Conservation (phyloP, 2,113 vertebrate genomes). For the Ellobius talpinus region DNA sequence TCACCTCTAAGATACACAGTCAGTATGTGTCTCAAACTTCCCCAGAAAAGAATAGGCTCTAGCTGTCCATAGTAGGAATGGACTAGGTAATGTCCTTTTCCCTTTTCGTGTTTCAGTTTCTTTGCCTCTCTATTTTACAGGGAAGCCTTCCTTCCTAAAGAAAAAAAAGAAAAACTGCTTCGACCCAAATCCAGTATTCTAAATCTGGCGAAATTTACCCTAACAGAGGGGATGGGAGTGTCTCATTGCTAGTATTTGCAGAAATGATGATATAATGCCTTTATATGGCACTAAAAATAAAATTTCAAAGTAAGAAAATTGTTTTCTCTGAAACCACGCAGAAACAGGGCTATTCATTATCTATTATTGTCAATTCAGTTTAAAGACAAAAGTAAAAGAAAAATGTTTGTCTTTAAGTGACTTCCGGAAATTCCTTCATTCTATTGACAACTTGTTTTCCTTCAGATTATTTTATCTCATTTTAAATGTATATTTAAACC, state of each 20-base stretch:
- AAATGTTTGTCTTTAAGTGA: neutral
- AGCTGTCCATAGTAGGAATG: neutral
- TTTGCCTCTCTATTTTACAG: neutral
- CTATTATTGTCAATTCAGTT: neutral
- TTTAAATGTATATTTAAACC: constrained; percentile 4
- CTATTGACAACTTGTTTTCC: neutral
- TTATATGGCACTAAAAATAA: neutral
- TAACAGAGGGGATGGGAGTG: neutral
- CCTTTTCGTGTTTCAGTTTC: neutral
- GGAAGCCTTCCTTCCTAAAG: neutral
- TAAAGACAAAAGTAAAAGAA: constrained; percentile 17
- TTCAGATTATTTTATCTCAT: constrained; percentile 22
- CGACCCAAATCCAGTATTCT: neutral
- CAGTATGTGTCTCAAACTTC: neutral
- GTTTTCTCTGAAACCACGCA: constrained; percentile 38
- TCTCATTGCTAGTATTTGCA: neutral
- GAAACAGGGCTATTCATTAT: neutral
- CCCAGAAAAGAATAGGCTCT: neutral
- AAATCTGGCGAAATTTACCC: neutral
- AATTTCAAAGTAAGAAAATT: neutral
- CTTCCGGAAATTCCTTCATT: neutral
- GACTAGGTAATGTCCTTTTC: neutral
- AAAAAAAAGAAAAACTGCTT: neutral
- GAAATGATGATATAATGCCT: neutral
- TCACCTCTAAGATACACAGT: neutral